Percentiles rank a stretch among this genome's conserved stretches.
Conservation (phyloP, 92 coral and sea anemone genomes). For the Nematostella vectensis region DNA sequence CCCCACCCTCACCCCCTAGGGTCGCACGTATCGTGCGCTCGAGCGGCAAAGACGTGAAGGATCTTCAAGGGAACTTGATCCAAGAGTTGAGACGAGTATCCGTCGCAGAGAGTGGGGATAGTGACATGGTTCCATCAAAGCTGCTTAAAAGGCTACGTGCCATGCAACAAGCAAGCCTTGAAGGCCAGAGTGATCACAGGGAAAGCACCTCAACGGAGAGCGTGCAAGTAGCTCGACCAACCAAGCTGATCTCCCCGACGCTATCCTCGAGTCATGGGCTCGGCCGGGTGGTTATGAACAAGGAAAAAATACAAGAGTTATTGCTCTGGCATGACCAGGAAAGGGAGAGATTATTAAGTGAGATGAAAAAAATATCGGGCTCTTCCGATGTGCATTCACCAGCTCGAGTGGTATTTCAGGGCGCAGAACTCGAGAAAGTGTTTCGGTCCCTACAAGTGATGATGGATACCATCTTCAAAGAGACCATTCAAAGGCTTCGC, state of each 20-base stretch:
- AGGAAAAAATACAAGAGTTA: constrained; percentile 15
- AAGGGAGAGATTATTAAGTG: constrained; percentile 6
- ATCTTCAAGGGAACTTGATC: neutral
- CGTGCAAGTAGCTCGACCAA: neutral
- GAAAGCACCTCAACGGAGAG: neutral
- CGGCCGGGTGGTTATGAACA: constrained; percentile 1
- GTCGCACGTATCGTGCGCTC: neutral
- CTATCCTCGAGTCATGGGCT: neutral
- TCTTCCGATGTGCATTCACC: constrained; percentile 2
- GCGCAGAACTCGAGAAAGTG: constrained; percentile 14
- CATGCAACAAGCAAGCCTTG: constrained; percentile 2
- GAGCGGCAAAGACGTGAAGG: neutral
- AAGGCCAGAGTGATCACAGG: neutral
- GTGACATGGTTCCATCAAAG: constrained; percentile 3
- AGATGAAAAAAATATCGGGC: constrained; percentile 13
- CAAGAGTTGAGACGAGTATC: constrained; percentile 1
- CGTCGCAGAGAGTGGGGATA: neutral
- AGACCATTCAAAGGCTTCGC: constrained; percentile 19
- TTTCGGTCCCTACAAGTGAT: constrained; percentile 18
- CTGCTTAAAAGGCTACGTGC: constrained; percentile 7
- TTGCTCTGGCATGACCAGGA: constrained; percentile 29
- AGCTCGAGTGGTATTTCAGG: constrained; percentile 8
- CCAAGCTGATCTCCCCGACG: neutral
- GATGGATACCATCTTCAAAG: constrained; percentile 26
- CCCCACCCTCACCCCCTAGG: constrained; percentile 1